Percentiles rank a stretch among this genome's conserved stretches.
These are phyloP conservation scores for Myotis lucifugus DNA, from an alignment of 2,113 vertebrate genomes.

Conservation along the genomic window DNA sequence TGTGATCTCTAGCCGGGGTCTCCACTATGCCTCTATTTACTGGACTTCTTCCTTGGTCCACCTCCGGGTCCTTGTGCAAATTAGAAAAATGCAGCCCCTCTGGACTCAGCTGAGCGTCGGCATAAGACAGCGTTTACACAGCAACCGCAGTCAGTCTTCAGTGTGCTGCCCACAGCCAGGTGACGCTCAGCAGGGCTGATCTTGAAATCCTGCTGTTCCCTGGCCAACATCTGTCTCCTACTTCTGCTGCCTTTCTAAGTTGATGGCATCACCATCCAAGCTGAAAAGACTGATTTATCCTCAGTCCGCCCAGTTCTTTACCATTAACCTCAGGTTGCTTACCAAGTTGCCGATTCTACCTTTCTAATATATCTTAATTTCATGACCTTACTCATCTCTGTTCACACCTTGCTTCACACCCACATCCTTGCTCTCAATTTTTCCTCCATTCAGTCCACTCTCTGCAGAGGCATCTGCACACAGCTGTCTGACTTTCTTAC, in stretches of 20 bases:
- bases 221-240: background rate
- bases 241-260: background rate
- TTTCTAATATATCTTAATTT: background rate
- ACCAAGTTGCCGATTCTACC: background rate
- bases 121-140: background rate
- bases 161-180: accelerated
- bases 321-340: background rate
- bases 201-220: background rate
- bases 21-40: background rate
- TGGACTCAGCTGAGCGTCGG: background rate
- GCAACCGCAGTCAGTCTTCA: background rate
- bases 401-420: background rate
- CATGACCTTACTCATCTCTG: background rate
- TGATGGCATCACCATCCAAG: background rate
- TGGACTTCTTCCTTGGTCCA: background rate
- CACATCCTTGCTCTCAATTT: background rate
- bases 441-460: background rate
- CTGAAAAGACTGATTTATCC: background rate
- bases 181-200: background rate
- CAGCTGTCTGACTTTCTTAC: background rate
- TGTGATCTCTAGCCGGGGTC: background rate
- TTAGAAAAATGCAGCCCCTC: background rate
- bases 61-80: background rate
- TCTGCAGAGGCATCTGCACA: no score
- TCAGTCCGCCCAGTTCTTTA: background rate